Evolutionary conservation across 2,888 invertebrate genomes (phyloP), one percentile per base, ranked within the genome.

Genomic region (Steromphala cineraria): DNA sequence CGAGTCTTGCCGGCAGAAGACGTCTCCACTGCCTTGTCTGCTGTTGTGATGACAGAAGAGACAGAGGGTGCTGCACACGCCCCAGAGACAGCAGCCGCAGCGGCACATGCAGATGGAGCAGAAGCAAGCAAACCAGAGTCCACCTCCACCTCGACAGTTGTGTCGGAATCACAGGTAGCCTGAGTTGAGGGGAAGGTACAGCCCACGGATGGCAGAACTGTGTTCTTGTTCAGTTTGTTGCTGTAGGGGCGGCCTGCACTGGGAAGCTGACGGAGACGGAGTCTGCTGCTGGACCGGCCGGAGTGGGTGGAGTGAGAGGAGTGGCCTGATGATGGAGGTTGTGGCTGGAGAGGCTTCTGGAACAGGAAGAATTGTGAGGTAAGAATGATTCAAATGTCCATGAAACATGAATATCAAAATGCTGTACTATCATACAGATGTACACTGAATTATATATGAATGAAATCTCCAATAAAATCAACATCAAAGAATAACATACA

Each of bases 191-290:
- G 86, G 76, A 87, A 85, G 0, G 88, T 86, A 78, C 90, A 88
- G 19, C 91, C 91, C 4, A 92, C 91, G 13, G 93, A 92, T 8
- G 93, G 93, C 79, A 93, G 88, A 85, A 92, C 91, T 21, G 89
- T 84, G 81, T 91, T 92, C 80, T 88, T 88, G 83, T 92, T 92
- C 36, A 92, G 84, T 21, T 87, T 83, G 71, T 87, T 88, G 81
- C 87, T 87, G 24, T 87, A 82, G n/a, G 87, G 85, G 52, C 87
- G 86, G 71, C 87, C 87, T 53, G 88, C 86, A 74, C 86, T 87
- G 53, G 88, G 83, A 7, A 90, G 85, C 55, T 89, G 86, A 53
- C 89, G 89, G 67, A 88, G 85, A 56, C 89, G 83, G 56, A 89
- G 84, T 75, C 87, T 84, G 67, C 85, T 84, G 74, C 85, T 86